A percentile compares a stretch with the other conserved stretches of the same genome.
Evolutionary conservation across 1,140 invertebrate species (phyloP).

Genomic region (Drosophila kurseongensis): DNA sequence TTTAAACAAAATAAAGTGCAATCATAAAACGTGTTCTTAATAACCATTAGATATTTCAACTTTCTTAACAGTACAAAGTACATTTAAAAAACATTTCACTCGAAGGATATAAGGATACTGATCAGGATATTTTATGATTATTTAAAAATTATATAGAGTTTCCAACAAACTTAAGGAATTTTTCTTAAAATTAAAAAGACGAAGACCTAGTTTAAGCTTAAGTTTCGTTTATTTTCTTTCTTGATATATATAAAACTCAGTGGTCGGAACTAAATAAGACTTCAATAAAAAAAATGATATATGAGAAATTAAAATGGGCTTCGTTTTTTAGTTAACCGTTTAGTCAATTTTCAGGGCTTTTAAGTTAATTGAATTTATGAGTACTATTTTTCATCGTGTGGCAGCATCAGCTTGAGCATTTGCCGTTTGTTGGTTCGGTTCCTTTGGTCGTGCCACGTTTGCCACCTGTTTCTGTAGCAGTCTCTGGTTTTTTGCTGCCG

Average conservation of each 20-base stretch:
- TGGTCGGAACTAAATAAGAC: too few species aligned
- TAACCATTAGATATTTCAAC: too few species aligned
- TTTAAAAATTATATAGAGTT: too few species aligned
- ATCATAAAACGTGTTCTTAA: too few species aligned
- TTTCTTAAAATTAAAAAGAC: too few species aligned
- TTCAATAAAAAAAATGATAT: neutral
- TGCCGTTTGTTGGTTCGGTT: conserved; percentile 53
- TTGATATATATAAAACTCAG: neutral
- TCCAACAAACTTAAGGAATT: too few species aligned
- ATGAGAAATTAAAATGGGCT: neutral
- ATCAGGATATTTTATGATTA: too few species aligned
- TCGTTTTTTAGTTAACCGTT: neutral
- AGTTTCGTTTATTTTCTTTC: neutral
- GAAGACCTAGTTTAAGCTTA: too few species aligned
- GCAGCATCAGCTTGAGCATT: conserved; percentile 50
- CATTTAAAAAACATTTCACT: too few species aligned
- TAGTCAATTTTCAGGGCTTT: neutral
- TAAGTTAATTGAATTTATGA: neutral
- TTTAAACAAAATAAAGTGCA: too few species aligned
- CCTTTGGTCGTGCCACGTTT: conserved; percentile 71
- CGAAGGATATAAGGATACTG: too few species aligned
- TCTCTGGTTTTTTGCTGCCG: conserved; percentile 33
- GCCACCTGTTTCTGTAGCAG: conserved; percentile 72
- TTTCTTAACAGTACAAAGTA: too few species aligned
- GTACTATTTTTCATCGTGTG: conserved; percentile 15